Percentiles rank a stretch among this genome's conserved stretches.
These are phyloP conservation scores for Dicyrtomina minuta DNA, from an alignment of 2,888 invertebrate species.

Conservation along the genomic window DNA sequence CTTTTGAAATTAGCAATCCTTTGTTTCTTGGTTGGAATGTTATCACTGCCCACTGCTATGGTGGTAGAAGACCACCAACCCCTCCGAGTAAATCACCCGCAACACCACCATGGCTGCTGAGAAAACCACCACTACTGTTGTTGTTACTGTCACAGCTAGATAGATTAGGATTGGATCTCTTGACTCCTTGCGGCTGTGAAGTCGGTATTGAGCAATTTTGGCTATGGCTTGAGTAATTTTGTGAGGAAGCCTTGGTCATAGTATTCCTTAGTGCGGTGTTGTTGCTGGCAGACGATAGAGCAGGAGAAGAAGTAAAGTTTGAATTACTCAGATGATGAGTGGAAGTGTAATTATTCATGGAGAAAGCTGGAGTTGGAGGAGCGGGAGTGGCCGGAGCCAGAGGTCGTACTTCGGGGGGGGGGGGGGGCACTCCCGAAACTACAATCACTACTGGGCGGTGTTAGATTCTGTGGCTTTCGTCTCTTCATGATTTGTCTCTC, in stretches of 20 bases:
- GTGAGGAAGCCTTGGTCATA: constrained; percentile 36
- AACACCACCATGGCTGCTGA: constrained; percentile 51
- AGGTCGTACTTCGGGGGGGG: constrained; percentile 72
- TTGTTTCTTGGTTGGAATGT: constrained; percentile 71
- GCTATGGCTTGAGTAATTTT: constrained; percentile 37
- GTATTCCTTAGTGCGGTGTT: too few relatives aligned
- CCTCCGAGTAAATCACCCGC: constrained; percentile 47
- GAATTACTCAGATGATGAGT: constrained; percentile 57
- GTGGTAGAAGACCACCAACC: not conserved
- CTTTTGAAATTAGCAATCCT: constrained; percentile 83
- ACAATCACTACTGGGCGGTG: constrained; percentile 79
- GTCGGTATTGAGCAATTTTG: constrained; percentile 28
- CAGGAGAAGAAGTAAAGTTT: constrained; percentile 20
- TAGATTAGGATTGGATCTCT: constrained; percentile 2
- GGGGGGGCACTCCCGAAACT: constrained; percentile 58
- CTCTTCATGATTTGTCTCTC: constrained; percentile 85
- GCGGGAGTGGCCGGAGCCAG: constrained; percentile 60
- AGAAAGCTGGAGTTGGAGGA: constrained; percentile 58
- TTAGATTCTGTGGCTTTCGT: constrained; percentile 86
- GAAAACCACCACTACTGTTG: constrained; percentile 23
- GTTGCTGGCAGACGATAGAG: too few relatives aligned
- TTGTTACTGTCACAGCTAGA: constrained; percentile 12
- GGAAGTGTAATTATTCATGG: constrained; percentile 60
- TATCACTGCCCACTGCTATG: constrained; percentile 56
- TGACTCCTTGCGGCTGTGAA: constrained; percentile 15